Evolutionary conservation across 2,797 vertebrate species (phyloP).

Genomic region (Platyrinchus mystaceus): DNA sequence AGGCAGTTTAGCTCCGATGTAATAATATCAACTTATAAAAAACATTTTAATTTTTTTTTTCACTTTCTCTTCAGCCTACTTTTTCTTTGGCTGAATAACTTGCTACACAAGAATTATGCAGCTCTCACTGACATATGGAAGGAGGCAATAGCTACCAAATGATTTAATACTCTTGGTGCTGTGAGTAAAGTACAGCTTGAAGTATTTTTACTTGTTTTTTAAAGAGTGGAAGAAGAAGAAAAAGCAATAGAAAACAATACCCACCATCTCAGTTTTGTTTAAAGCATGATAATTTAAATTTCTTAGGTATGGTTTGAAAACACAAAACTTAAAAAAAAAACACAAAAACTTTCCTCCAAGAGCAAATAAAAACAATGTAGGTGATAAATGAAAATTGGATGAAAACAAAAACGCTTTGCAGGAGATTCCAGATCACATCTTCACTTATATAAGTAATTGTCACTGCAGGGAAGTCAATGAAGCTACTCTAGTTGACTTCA

Average conservation of each 20-base stretch:
- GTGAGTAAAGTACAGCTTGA: neutral
- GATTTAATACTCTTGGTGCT: conserved; percentile 26
- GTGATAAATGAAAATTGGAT: neutral
- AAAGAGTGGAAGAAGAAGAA: neutral
- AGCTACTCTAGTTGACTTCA: neutral
- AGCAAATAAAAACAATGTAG: neutral
- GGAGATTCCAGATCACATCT: neutral
- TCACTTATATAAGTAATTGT: neutral
- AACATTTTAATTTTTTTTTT: neutral
- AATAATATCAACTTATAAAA: conserved; percentile 28
- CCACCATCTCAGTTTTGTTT: conserved; percentile 3
- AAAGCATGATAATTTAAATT: neutral
- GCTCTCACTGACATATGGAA: conserved; percentile 16
- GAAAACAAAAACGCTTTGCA: neutral
- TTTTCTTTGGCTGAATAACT: conserved; percentile 20
- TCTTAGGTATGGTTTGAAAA: neutral
- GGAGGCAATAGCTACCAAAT: conserved; percentile 3
- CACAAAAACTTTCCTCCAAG: neutral
- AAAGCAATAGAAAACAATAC: neutral
- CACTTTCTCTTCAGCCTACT: conserved; percentile 12
- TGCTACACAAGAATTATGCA: conserved; percentile 46
- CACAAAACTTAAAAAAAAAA: neutral
- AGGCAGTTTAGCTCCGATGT: neutral
- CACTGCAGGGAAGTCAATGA: neutral
- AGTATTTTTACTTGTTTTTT: neutral